Percentiles rank a stretch among this genome's conserved stretches.
These are phyloP conservation scores for Ptyas mucosa DNA, from an alignment of 2,113 vertebrate species.

Conservation along the genomic window DNA sequence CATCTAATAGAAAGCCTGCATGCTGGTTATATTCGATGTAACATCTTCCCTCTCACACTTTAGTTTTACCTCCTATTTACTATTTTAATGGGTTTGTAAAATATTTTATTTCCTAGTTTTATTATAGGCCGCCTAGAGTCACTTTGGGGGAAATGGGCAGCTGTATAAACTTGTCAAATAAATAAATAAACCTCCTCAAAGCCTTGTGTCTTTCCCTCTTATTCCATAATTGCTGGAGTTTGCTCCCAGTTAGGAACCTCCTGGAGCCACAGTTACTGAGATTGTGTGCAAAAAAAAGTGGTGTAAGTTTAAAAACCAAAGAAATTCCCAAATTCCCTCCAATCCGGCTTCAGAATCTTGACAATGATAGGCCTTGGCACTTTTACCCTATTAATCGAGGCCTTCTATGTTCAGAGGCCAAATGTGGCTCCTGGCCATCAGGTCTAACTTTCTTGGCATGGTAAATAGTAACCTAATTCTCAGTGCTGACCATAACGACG, in stretches of 20 bases:
- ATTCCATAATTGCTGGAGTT: not conserved
- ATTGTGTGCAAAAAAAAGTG: not conserved
- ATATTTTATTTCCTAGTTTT: not conserved
- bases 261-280: not conserved
- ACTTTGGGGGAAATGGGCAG: not conserved
- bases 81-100: not conserved
- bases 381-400: not conserved
- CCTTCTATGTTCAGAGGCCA: not conserved
- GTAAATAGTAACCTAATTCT: not conserved
- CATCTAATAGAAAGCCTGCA: not conserved
- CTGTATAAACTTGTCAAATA: not conserved
- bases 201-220: not conserved
- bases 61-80: not conserved
- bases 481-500: not conserved
- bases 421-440: not conserved
- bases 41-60: not conserved
- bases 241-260: not conserved
- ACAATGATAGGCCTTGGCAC: not conserved
- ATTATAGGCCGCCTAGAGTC: not conserved
- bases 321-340: not conserved
- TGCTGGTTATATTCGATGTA: not conserved
- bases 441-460: not conserved
- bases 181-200: not conserved
- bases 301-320: not conserved
- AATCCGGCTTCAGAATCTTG: not conserved